A percentile compares a stretch with the other conserved stretches of the same genome.
Conservation (phyloP, 2,888 invertebrate genomes). For the Drosophila macrospina region DNA sequence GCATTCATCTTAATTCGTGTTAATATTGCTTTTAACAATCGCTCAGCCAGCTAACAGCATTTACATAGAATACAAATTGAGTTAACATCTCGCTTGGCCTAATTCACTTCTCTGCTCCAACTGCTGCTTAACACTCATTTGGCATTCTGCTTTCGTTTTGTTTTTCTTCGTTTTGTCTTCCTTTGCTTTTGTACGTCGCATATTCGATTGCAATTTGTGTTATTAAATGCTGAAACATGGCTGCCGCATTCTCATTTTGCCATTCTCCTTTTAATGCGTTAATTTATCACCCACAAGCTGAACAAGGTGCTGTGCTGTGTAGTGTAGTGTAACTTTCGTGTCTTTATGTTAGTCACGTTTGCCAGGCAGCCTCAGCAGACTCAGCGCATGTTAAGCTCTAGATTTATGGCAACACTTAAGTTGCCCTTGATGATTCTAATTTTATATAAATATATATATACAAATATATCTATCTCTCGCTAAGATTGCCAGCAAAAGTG, state of each 20-base stretch:
- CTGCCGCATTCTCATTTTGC: slow-evolving; percentile 12
- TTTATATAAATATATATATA: slow-evolving; percentile 6
- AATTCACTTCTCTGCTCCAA: too few relatives aligned
- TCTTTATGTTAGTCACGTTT: slow-evolving; percentile 70
- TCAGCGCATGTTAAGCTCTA: slow-evolving; percentile 73
- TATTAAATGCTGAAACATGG: slow-evolving; percentile 69
- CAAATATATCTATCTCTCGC: too few relatives aligned
- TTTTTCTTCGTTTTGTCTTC: slow-evolving; percentile 19
- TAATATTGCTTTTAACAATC: slow-evolving; percentile 42
- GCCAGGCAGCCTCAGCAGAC: slow-evolving; percentile 35
- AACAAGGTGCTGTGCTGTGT: slow-evolving; percentile 16
- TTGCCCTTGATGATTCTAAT: slow-evolving; percentile 56
- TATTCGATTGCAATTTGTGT: slow-evolving; percentile 78
- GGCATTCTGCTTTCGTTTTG: slow-evolving; percentile 61
- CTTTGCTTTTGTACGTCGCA: slow-evolving; percentile 23
- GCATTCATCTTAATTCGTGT: slow-evolving; percentile 26
- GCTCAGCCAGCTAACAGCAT: slow-evolving; percentile 20
- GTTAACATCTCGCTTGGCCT: slow-evolving; percentile 33
- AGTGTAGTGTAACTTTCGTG: slow-evolving; percentile 14
- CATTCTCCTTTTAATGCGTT: slow-evolving; percentile 65
- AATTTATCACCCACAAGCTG: slow-evolving; percentile 62
- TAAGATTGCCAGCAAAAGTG: too few relatives aligned
- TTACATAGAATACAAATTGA: slow-evolving; percentile 50
- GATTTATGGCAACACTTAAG: slow-evolving; percentile 71
- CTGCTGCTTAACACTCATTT: slow-evolving; percentile 54